These are phyloP conservation scores for Ramphastos sulfuratus DNA, from an alignment of 2,113 vertebrate genomes.

Conservation along the genomic window DNA sequence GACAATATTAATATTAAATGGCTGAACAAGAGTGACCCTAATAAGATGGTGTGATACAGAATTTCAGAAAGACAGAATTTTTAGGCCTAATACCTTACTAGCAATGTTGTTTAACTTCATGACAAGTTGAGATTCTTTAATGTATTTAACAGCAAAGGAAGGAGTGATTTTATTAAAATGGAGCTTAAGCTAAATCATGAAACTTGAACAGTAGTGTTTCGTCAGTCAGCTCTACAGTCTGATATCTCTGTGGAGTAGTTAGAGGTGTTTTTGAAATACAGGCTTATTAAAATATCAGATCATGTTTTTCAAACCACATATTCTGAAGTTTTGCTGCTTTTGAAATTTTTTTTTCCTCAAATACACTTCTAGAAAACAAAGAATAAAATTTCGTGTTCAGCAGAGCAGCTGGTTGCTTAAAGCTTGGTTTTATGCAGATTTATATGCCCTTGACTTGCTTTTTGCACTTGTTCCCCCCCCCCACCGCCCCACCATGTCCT, in stretches of 20 bases:
- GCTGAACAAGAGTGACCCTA: neutral
- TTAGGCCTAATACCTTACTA: neutral
- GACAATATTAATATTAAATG: neutral
- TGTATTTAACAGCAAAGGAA: neutral
- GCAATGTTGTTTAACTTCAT: neutral
- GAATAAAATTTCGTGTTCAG: neutral
- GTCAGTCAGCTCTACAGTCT: neutral
- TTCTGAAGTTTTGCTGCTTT: neutral
- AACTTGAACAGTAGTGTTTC: neutral
- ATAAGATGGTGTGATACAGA: neutral
- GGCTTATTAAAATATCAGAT: neutral
- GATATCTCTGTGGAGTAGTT: neutral
- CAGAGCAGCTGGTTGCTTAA: neutral
- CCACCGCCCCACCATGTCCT: neutral
- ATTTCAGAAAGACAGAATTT: neutral
- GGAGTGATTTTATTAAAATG: neutral
- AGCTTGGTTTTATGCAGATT: neutral
- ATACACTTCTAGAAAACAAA: neutral
- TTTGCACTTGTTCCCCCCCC: neutral
- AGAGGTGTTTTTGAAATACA: neutral
- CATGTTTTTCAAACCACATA: neutral
- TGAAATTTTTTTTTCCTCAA: neutral
- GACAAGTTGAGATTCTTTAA: neutral
- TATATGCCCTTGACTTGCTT: neutral
- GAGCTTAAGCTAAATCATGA: neutral